phyloP scores from a whole-genome alignment of 2,797 vertebrate species.

The Propithecus deckenii region DNA sequence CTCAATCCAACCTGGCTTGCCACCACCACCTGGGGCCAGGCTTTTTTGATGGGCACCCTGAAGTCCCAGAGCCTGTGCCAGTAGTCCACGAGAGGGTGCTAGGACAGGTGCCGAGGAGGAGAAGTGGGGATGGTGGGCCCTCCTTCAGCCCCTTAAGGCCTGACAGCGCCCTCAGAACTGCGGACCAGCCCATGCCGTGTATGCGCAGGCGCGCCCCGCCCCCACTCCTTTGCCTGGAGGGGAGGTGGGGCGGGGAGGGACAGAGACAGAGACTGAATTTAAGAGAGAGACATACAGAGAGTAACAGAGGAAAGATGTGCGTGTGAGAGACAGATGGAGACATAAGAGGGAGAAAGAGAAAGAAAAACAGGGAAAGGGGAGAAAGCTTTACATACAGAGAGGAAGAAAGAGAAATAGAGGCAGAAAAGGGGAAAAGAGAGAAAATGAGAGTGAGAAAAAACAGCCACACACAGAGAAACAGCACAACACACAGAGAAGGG shows the following conservation, averaged over 20 bases:
- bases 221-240: background rate
- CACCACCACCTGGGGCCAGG: background rate
- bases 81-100: background rate
- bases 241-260: background rate
- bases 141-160: background rate
- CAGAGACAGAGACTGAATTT: background rate
- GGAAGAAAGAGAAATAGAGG: background rate
- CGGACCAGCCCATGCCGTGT: background rate
- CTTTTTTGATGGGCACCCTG: background rate
- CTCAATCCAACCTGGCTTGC: background rate
- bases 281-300: background rate
- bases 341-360: background rate
- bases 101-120: background rate
- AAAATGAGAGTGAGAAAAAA: background rate
- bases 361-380: background rate
- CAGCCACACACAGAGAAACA: background rate
- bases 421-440: background rate
- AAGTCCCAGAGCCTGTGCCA: constrained; percentile 4
- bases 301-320: background rate
- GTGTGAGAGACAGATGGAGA: background rate
- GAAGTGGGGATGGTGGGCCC: background rate
- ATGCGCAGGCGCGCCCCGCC: background rate
- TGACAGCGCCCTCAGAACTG: background rate
- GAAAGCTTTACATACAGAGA: background rate
- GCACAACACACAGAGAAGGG: constrained; percentile 17